A percentile compares a stretch with the other conserved stretches of the same genome.
These are phyloP conservation scores for Drosophila emarginata DNA, from an alignment of 2,888 invertebrate genomes.

Conservation along the genomic window DNA sequence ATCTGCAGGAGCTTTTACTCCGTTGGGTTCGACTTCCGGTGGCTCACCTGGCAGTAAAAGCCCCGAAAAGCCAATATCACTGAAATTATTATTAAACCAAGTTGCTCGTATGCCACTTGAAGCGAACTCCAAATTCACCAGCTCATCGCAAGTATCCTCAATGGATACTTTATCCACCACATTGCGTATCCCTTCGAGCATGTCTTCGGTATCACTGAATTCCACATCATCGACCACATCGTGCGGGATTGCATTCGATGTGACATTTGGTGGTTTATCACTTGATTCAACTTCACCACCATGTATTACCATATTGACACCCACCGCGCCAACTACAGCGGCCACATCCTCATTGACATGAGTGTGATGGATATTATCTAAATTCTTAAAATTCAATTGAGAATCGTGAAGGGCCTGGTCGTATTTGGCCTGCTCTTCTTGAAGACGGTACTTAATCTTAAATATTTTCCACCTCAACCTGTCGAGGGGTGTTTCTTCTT, in stretches of 20 bases:
- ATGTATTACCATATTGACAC: constrained; percentile 67
- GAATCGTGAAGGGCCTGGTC: constrained; percentile 79
- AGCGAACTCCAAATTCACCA: constrained; percentile 78
- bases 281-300: constrained; percentile 30
- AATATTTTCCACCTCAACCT: too few relatives aligned
- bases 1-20: constrained; percentile 14
- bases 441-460: too few relatives aligned
- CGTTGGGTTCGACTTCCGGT: constrained; percentile 2
- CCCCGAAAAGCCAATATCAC: constrained; percentile 68
- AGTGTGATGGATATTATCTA: constrained; percentile 52
- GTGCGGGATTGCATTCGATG: constrained; percentile 34
- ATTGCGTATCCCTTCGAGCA: constrained; percentile 92
- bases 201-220: constrained; percentile 93
- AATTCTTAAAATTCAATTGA: constrained; percentile 79
- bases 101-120: constrained; percentile 69
- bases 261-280: constrained; percentile 43
- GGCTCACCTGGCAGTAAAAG: constrained; percentile 65
- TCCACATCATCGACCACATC: constrained; percentile 83
- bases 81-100: constrained; percentile 77
- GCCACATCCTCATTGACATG: constrained; percentile 56
- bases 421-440: too few relatives aligned
- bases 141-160: constrained; percentile 81
- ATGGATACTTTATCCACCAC: constrained; percentile 86
- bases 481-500: too few relatives aligned
- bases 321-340: constrained; percentile 45